Evolutionary conservation across 2,797 vertebrate species (phyloP), one percentile per base, ranked within the genome.

Genomic region (Cygnus olor): DNA sequence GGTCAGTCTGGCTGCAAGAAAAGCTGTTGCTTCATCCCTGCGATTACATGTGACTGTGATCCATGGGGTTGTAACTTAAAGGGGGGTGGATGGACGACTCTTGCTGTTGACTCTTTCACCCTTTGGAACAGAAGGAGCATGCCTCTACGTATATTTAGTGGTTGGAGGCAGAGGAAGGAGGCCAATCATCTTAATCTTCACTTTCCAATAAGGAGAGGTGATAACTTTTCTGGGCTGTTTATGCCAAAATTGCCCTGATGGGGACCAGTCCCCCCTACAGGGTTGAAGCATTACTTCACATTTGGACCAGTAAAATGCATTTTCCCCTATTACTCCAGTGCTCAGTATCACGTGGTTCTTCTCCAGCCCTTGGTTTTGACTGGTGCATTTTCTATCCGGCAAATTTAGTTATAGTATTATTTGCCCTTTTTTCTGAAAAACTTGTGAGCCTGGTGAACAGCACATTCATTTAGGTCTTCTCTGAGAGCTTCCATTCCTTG

Each of bases 401-500:
- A 58, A 53, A 73, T 63, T 57, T 25, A 85, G 21, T 73, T 86
- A 34, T 2, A 1, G 71, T 64, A 22, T 42, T 56, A 11, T 47
- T 87, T 83, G 11, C 10, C 27, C 16, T 32, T 42, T 68, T 66
- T 80, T 30, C 66, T 79, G 63, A 65, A 84, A 45, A 0, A 0
- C 1, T 3, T 77, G 17, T 0, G 6, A 7, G 5, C n/a, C 6
- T 47, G 32, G 20, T 24, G 21, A 66, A 14, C 27, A 73, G 32
- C 27, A n/a, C 6, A 6, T 61, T 80, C 5, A 4, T 71, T 71
- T 44, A 88, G 58, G 40, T 9, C 25, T 80, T n/a, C 57, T 83
- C 54, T 80, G 58, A 34, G 22, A 65, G 32, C 6, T 85, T 57
- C 17, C 0, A 0, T 68, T 89, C 21, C n/a, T 42, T 79, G 18